phyloP scores from a whole-genome alignment of 2,113 vertebrate genomes.

The Sceloporus undulatus region DNA sequence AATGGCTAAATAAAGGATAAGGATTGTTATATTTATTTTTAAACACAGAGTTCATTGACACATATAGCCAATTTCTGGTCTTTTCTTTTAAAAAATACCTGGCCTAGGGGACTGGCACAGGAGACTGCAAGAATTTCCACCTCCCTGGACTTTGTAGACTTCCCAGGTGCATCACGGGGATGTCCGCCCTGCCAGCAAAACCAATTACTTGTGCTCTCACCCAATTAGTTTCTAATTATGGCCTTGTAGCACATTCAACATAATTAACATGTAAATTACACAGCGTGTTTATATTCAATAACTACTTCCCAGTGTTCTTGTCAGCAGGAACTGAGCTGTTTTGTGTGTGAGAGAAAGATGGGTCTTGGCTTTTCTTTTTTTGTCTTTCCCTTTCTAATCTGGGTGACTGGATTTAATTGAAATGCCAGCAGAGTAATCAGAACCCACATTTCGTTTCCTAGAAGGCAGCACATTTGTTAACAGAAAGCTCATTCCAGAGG shows the following conservation, averaged over 20 bases:
- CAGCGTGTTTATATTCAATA: constrained; percentile 83
- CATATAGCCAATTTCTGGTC: background rate
- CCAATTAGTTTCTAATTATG: constrained; percentile 87
- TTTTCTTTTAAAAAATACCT: constrained; percentile 11
- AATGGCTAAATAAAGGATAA: background rate
- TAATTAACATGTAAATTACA: constrained; percentile 88
- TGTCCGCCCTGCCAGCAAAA: constrained; percentile 67
- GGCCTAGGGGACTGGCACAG: background rate
- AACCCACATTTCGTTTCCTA: constrained; percentile 55
- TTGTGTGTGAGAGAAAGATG: constrained; percentile 46
- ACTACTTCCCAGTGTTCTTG: constrained; percentile 62
- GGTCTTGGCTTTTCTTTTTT: constrained; percentile 33
- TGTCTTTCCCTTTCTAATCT: constrained; percentile 37
- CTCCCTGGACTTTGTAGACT: background rate
- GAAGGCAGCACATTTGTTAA: constrained; percentile 34
- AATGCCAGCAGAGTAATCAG: constrained; percentile 74
- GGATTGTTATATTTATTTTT: too few relatives aligned
- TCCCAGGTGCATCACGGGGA: constrained; percentile 76
- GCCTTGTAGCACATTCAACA: constrained; percentile 80
- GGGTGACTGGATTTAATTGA: constrained; percentile 73
- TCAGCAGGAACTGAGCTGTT: constrained; percentile 19
- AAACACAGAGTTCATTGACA: background rate
- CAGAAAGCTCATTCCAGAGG: too few relatives aligned
- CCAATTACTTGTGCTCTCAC: constrained; percentile 81
- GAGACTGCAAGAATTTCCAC: background rate